Conservation (phyloP, 2,113 vertebrate species). For the Pantherophis guttatus region DNA sequence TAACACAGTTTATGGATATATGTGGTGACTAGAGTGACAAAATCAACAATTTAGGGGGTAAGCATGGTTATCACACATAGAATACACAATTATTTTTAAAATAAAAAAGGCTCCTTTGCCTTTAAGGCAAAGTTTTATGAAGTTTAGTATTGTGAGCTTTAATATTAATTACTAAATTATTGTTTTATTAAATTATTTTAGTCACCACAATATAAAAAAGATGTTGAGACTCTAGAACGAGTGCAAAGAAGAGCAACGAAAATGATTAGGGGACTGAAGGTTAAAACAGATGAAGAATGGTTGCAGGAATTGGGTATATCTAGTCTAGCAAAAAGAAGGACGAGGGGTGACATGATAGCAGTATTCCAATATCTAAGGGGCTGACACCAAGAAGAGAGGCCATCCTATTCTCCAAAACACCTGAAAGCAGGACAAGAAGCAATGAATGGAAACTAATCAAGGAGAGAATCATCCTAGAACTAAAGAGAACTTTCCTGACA, state of each 20-base stretch:
- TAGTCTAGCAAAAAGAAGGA: neutral
- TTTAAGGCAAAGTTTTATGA: slow-evolving; percentile 28
- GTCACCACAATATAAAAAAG: neutral
- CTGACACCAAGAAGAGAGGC: neutral
- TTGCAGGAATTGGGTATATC: neutral
- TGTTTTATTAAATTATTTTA: neutral
- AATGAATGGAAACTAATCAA: neutral
- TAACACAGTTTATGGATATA: neutral
- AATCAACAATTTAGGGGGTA: neutral
- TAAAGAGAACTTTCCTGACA: neutral
- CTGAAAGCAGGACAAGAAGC: neutral
- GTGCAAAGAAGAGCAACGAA: neutral
- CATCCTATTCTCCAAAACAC: neutral
- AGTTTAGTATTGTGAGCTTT: slow-evolving; percentile 36
- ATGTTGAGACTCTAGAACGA: neutral
- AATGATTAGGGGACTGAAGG: neutral
- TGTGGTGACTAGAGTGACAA: neutral
- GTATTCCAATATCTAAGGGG: neutral
- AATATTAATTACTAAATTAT: neutral
- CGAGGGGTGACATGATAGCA: neutral
- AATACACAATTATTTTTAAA: neutral
- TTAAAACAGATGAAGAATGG: neutral
- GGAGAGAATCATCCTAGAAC: neutral
- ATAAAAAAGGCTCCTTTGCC: slow-evolving; percentile 17
- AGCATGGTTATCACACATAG: neutral